phyloP scores from a whole-genome alignment of 2,888 invertebrate species.

The Neoitamus cyanurus region DNA sequence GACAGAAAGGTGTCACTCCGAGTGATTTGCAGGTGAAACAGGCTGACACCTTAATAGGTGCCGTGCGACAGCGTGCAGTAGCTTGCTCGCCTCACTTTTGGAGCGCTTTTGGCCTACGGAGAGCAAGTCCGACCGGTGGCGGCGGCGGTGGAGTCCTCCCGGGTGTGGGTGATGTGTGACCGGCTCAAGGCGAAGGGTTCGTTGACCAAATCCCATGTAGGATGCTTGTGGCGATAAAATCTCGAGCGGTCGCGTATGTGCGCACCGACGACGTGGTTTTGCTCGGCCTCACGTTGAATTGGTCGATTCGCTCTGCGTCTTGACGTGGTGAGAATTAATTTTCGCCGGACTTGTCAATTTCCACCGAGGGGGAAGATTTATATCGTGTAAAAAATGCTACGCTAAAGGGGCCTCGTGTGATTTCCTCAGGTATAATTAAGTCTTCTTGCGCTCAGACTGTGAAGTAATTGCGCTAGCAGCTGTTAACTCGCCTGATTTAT shows the following conservation, averaged over 20 bases:
- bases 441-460: neutral
- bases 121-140: neutral
- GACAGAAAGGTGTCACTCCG: neutral
- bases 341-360: neutral
- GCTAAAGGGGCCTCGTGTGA: neutral
- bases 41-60: neutral
- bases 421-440: neutral
- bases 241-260: neutral
- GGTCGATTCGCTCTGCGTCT: neutral
- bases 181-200: neutral
- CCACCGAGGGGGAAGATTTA: neutral
- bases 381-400: neutral
- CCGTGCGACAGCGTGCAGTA: neutral
- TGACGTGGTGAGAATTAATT: neutral
- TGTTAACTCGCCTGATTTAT: neutral
- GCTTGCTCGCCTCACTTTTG: neutral
- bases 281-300: neutral
- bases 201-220: neutral
- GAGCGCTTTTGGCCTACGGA: neutral
- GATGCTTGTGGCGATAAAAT: neutral
- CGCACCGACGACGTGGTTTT: neutral
- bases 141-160: neutral
- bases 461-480: neutral
- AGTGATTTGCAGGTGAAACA: slow-evolving; percentile 1
- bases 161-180: neutral